Base-by-base conservation (phyloP, 2,113 vertebrate genomes). In the Sorex fumeus region DNA sequence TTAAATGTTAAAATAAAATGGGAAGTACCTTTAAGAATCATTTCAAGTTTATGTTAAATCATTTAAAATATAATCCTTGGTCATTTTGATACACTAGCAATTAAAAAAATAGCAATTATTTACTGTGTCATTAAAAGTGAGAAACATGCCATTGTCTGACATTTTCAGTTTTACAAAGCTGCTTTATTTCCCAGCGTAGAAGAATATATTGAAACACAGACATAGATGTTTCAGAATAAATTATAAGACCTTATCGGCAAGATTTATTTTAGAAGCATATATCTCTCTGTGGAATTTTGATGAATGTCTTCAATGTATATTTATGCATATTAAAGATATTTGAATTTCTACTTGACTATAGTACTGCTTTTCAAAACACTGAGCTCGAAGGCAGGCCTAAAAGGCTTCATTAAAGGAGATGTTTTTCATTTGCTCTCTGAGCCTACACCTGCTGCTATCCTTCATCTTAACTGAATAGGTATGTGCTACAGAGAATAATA, bases 91-190 rank as follows among this genome's bases (percentile, higher is more conserved):
- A 82, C 79, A 3, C 34, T 43, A 82, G 60, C 67, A 80, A 83
- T 47, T 69, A 87, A 91, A 80, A 64, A 75, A 34, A 66, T 76
- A 70, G 43, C 30, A 67, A 87, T 13, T 50, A 87, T 89, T 90
- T 94, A 84, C 87, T 91, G 91, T 93, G 40, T 85, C 57, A 91
- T 91, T 91, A 75, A 75, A 95, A 94, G 66, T 82, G 79, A 91
- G 69, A 94, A 91, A 74, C 82, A 28, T 25, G 74, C 30, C 64
- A 87, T 91, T 77, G 5, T 30, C 45, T 40, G 21, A 34, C 34
- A 71, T 77, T 85, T 94, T 71, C 32, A 53, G 69, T 89, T 89
- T 91, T 89, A 88, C 69, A 84, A 94, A 81, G 70, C 32, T 66
- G 25, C 67, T 89, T 40, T 66, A 87, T 84, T 87, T 82, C 40